These are phyloP conservation scores for Meteorus cinctellus DNA, from an alignment of 2,888 invertebrate species.

Conservation along the genomic window DNA sequence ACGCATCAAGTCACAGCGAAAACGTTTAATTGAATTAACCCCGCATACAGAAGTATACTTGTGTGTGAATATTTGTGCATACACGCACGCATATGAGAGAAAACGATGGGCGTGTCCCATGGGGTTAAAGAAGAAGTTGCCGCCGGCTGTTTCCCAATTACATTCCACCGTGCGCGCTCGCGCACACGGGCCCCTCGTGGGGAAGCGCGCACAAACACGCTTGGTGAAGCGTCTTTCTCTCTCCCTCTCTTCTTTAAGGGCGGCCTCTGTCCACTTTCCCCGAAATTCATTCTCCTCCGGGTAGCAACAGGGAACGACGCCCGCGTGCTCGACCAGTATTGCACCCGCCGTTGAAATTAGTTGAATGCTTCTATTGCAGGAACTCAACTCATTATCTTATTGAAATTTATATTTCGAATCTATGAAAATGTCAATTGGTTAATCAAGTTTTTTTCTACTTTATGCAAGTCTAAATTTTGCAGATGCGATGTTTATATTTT, in stretches of 20 bases:
- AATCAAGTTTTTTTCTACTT: no score
- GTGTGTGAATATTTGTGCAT: background rate
- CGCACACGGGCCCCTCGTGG: slow-evolving; percentile 33
- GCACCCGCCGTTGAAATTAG: background rate
- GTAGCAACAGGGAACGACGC: slow-evolving; percentile 44
- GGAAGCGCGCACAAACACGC: slow-evolving; percentile 30
- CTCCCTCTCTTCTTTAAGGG: slow-evolving; percentile 2
- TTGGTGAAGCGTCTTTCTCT: slow-evolving; percentile 33
- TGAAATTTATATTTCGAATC: no score
- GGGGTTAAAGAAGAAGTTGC: slow-evolving; percentile 32
- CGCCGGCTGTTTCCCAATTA: slow-evolving; percentile 44
- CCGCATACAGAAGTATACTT: background rate
- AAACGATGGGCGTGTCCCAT: slow-evolving; percentile 43
- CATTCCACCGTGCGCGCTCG: slow-evolving; percentile 41
- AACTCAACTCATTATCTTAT: no score
- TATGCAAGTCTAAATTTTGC: no score
- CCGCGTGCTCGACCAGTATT: slow-evolving; percentile 26
- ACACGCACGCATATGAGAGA: slow-evolving; percentile 11
- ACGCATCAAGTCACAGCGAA: background rate
- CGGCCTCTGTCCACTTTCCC: slow-evolving; percentile 45
- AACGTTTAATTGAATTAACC: slow-evolving; percentile 30
- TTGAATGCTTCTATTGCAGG: no score
- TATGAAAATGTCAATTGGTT: no score
- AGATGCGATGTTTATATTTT: no score
- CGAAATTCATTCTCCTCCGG: slow-evolving; percentile 40